Evolutionary conservation across 2,113 vertebrate species (phyloP).

Genomic region (Protobothrops flavoviridis): DNA sequence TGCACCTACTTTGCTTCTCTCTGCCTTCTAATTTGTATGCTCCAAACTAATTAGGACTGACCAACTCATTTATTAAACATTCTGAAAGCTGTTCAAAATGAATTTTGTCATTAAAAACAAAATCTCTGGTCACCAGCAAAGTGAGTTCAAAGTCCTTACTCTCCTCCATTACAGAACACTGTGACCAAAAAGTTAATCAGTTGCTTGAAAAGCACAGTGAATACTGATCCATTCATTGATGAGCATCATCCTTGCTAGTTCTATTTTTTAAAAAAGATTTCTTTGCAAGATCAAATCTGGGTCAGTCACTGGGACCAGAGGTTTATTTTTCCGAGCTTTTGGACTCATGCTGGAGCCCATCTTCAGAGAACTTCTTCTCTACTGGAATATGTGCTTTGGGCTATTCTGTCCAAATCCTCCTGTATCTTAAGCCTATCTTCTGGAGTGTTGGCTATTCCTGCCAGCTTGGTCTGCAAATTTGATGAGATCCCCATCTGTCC

Average conservation of each 20-base stretch:
- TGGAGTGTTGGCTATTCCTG: too few relatives aligned
- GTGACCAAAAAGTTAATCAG: neutral
- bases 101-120: neutral
- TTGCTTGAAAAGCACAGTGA: neutral
- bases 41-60: neutral
- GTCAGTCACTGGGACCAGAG: neutral
- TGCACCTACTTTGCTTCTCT: neutral
- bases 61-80: neutral
- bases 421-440: too few relatives aligned
- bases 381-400: neutral
- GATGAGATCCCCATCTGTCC: too few relatives aligned
- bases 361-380: neutral
- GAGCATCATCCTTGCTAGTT: neutral
- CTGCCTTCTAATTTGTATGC: neutral
- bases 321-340: neutral
- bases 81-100: neutral
- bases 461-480: too few relatives aligned
- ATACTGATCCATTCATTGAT: neutral
- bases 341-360: neutral
- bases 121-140: neutral
- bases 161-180: neutral
- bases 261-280: neutral
- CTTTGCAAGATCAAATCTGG: neutral
- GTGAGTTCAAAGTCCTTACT: neutral
- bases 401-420: neutral